Evolutionary conservation across 2,888 invertebrate species (phyloP).

Genomic region (Rhingia rostrata): DNA sequence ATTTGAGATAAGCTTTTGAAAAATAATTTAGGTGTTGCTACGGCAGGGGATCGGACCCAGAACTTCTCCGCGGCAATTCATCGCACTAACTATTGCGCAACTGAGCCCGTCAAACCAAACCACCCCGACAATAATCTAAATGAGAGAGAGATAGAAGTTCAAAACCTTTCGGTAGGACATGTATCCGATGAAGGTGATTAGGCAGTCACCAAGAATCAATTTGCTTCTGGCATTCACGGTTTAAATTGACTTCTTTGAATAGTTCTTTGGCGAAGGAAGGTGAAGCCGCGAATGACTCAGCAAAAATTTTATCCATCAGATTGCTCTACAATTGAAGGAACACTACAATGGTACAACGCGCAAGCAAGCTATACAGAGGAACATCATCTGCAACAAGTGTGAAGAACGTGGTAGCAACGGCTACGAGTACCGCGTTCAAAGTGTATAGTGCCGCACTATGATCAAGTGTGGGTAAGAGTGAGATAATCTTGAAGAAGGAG

Average conservation of each 20-base stretch:
- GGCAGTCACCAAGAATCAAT: conserved; percentile 96
- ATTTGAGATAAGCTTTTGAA: no score
- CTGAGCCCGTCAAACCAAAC: no score
- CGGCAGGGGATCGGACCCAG: no score
- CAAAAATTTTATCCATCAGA: conserved; percentile 96
- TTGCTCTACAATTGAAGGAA: conserved; percentile 96
- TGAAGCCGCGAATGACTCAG: conserved; percentile 89
- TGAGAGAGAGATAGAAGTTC: conserved; percentile 97
- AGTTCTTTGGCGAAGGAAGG: conserved; percentile 94
- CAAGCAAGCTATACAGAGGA: conserved; percentile 96
- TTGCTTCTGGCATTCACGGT: conserved; percentile 90
- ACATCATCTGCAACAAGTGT: conserved; percentile 97
- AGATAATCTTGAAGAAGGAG: conserved; percentile 93
- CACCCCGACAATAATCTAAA: conserved; percentile 98
- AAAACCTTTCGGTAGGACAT: no score
- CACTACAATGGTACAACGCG: conserved; percentile 96
- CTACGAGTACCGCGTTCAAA: conserved; percentile 94
- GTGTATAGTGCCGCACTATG: conserved; percentile 96
- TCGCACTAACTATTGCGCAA: no score
- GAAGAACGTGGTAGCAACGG: conserved; percentile 98
- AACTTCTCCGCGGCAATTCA: no score
- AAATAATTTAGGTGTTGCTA: no score
- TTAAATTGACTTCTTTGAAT: conserved; percentile 99
- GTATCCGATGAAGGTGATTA: conserved; percentile 96
- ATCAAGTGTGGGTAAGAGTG: conserved; percentile 94